phyloP scores from a whole-genome alignment of 2,113 vertebrate genomes.

The Scatophagus argus region DNA sequence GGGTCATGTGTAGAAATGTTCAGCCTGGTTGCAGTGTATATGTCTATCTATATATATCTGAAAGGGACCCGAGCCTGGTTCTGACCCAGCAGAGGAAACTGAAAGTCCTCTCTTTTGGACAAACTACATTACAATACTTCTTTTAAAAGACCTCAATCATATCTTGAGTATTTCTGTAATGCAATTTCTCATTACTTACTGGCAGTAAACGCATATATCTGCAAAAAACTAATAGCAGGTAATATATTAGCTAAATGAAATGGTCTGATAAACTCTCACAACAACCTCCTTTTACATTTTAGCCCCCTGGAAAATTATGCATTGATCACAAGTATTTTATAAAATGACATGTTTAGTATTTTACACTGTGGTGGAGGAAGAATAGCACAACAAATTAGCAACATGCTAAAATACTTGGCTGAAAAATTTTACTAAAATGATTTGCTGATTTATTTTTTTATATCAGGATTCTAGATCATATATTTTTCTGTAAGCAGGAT shows the following conservation, averaged over 20 bases:
- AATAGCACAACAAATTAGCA: no score
- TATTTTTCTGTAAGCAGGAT: no score
- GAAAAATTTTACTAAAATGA: no score
- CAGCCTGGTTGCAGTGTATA: no score
- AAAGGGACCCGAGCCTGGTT: no score
- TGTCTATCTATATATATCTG: no score
- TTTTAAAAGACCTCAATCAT: background rate
- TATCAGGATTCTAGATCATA: no score
- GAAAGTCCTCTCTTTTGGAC: background rate
- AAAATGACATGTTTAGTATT: background rate
- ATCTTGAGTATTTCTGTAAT: background rate
- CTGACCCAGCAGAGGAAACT: background rate
- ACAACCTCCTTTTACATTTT: background rate
- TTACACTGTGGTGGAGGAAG: background rate
- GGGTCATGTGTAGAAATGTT: no score
- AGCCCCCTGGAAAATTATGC: background rate
- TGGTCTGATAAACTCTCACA: background rate
- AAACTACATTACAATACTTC: background rate
- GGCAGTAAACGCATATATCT: background rate
- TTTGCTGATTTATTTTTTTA: no score
- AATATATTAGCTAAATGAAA: background rate
- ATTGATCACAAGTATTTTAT: no score
- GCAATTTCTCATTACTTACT: background rate
- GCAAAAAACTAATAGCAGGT: background rate
- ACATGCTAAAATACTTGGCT: no score